These are phyloP conservation scores for Sesamia nonagrioides DNA, from an alignment of 1,140 invertebrate genomes.

Conservation along the genomic window DNA sequence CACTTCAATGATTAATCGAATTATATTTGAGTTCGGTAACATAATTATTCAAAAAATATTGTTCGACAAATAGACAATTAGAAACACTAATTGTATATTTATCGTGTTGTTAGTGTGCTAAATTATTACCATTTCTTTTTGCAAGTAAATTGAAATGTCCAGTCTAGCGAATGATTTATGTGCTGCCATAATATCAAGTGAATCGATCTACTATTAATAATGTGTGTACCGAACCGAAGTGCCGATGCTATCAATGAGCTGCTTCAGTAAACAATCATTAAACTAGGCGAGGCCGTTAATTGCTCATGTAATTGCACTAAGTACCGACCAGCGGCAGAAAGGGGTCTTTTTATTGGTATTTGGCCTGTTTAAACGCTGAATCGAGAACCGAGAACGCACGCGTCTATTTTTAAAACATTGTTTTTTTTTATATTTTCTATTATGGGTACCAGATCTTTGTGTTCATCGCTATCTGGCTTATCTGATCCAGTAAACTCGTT, in stretches of 20 bases:
- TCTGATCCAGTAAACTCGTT: slow-evolving; percentile 23
- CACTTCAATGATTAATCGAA: too few relatives aligned
- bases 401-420: slow-evolving; percentile 7
- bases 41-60: too few relatives aligned
- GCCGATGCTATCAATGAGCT: slow-evolving; percentile 28
- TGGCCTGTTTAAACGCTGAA: neutral
- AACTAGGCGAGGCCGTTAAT: slow-evolving; percentile 8
- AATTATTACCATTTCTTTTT: neutral
- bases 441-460: slow-evolving; percentile 21
- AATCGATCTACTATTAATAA: slow-evolving; percentile 6
- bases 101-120: neutral
- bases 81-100: too few relatives aligned
- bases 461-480: neutral
- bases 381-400: neutral
- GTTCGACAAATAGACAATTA: too few relatives aligned
- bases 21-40: too few relatives aligned
- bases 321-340: neutral
- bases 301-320: slow-evolving; percentile 35
- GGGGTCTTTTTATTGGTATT: slow-evolving; percentile 20
- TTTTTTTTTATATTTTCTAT: slow-evolving; percentile 12
- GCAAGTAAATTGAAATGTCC: neutral
- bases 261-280: slow-evolving; percentile 18
- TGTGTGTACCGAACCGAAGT: slow-evolving; percentile 15
- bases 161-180: neutral
- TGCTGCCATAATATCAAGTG: neutral